A percentile compares a stretch with the other conserved stretches of the same genome.
phyloP scores from a whole-genome alignment of 2,888 invertebrate species.

The Thelaira solivaga region DNA sequence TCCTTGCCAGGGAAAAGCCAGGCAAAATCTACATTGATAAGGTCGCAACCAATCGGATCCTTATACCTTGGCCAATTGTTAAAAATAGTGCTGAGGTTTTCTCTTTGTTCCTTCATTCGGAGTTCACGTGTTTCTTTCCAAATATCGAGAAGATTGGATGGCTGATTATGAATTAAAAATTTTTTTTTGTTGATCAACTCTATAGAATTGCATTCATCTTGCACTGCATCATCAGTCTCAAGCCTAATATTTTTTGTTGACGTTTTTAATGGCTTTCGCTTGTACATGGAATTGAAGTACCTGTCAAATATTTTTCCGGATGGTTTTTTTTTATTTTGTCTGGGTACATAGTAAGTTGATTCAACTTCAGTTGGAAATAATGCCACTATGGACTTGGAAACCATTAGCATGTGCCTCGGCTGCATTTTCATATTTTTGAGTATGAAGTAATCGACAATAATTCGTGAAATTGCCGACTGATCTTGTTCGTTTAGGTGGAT shows the following conservation, averaged over 20 bases:
- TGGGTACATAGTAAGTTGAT: constrained; percentile 9
- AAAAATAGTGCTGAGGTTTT: constrained; percentile 6
- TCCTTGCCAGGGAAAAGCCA: not conserved
- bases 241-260: not conserved
- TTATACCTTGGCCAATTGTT: not conserved
- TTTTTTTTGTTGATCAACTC: not conserved
- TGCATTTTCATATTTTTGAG: constrained; percentile 4
- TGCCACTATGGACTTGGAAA: not conserved
- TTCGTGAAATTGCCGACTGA: constrained; percentile 10
- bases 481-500: not conserved
- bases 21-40: too few relatives aligned
- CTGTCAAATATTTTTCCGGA: not conserved
- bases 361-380: constrained; percentile 4
- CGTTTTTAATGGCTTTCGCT: not conserved
- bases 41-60: too few relatives aligned
- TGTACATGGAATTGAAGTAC: not conserved
- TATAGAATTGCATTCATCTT: constrained; percentile 1
- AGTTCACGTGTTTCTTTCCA: too few relatives aligned
- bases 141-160: too few relatives aligned
- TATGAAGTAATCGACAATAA: not conserved
- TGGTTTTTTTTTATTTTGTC: not conserved
- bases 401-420: not conserved
- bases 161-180: constrained; percentile 11
- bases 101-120: too few relatives aligned
- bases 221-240: constrained; percentile 6